These are phyloP conservation scores for Pedetes capensis DNA, from an alignment of 2,113 vertebrate species.

Conservation along the genomic window DNA sequence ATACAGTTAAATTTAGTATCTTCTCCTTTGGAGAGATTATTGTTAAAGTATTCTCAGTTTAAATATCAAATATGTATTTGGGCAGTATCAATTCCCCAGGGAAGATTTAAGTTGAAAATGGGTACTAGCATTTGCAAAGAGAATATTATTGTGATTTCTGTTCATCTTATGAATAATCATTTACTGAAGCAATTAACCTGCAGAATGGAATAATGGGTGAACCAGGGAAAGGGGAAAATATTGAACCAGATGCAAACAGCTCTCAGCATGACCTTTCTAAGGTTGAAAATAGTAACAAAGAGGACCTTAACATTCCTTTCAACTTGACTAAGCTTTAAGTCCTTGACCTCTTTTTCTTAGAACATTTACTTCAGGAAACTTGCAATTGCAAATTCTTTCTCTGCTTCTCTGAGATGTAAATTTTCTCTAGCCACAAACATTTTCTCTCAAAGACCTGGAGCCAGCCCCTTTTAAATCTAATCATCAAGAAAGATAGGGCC, in stretches of 20 bases:
- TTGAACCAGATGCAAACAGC: not conserved
- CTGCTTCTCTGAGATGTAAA: not conserved
- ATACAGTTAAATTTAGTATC: conserved; percentile 4
- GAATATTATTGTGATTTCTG: conserved; percentile 33
- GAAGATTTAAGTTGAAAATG: conserved; percentile 20
- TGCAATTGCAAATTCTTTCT: not conserved
- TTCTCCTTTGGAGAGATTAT: conserved; percentile 44
- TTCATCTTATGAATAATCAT: conserved; percentile 14
- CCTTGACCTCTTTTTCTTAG: not conserved
- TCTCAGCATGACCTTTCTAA: not conserved
- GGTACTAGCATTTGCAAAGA: conserved; percentile 14
- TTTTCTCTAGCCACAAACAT: not conserved
- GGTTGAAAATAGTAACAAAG: not conserved
- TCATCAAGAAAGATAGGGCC: not conserved
- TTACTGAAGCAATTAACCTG: conserved; percentile 2
- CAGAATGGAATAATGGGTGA: not conserved
- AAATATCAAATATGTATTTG: conserved; percentile 34
- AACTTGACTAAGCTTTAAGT: not conserved
- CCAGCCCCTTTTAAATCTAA: not conserved
- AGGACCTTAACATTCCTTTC: not conserved
- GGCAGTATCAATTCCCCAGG: not conserved
- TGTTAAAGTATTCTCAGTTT: not conserved
- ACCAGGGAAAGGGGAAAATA: not conserved
- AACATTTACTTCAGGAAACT: not conserved
- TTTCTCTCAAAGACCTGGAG: not conserved